Evolutionary conservation across 2,113 vertebrate genomes (phyloP).

Genomic region (Sinocyclocheilus anshuiensis): DNA sequence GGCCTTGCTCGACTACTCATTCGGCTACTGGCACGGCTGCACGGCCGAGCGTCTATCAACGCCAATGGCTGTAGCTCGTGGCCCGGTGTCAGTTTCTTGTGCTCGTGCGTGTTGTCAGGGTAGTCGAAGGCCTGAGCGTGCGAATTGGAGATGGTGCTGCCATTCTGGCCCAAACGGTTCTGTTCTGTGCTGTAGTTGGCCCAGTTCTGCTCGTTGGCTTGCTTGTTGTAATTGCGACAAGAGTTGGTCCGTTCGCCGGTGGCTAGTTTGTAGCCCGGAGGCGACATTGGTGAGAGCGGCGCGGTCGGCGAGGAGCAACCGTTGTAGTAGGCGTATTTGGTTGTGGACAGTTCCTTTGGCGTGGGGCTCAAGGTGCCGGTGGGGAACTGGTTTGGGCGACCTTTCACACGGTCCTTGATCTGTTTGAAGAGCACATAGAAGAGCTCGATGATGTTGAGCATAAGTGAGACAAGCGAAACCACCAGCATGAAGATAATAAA

Average conservation of each 20-base stretch:
- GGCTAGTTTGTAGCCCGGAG: slow-evolving; percentile 96
- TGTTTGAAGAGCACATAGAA: slow-evolving; percentile 96
- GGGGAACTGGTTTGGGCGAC: slow-evolving; percentile 77
- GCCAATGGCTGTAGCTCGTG: slow-evolving; percentile 90
- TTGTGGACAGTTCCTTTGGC: slow-evolving; percentile 86
- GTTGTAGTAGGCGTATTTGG: slow-evolving; percentile 96
- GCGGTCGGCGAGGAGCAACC: slow-evolving; percentile 94
- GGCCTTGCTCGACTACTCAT: slow-evolving; percentile 93
- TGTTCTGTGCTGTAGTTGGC: slow-evolving; percentile 97
- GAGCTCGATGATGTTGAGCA: slow-evolving; percentile 92
- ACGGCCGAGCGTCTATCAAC: slow-evolving; percentile 87
- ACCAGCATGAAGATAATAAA: slow-evolving; percentile 54
- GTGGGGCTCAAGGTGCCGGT: slow-evolving; percentile 80
- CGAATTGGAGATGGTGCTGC: slow-evolving; percentile 98
- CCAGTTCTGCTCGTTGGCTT: slow-evolving; percentile 98
- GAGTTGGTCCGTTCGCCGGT: slow-evolving; percentile 94
- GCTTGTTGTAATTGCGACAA: slow-evolving; percentile 96
- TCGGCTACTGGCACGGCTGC: slow-evolving; percentile 92
- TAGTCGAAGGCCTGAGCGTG: slow-evolving; percentile 96
- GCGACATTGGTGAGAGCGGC: slow-evolving; percentile 93
- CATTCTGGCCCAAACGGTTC: slow-evolving; percentile 92
- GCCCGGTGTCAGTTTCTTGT: slow-evolving; percentile 84
- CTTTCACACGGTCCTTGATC: slow-evolving; percentile 93
- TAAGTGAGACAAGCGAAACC: slow-evolving; percentile 90
- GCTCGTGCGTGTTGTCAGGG: slow-evolving; percentile 87